Conservation (phyloP, 2,888 invertebrate genomes). For the Acrobeloides nanus region DNA sequence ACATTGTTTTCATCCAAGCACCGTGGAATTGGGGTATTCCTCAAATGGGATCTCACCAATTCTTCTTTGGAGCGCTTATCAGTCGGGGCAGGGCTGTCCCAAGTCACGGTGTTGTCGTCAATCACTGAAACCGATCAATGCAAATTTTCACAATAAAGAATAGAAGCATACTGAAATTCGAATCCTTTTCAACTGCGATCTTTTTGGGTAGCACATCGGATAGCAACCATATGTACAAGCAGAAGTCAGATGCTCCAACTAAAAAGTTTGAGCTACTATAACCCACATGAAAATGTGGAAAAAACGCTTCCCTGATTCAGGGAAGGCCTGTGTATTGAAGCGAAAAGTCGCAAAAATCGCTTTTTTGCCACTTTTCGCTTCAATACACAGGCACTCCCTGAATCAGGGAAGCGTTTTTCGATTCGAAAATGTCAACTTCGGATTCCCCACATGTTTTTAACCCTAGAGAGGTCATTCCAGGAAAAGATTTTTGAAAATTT, state of each 20-base stretch:
- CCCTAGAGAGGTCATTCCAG: too few relatives aligned
- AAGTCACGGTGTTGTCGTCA: conserved; percentile 11
- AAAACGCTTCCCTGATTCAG: too few relatives aligned
- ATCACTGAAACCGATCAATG: conserved; percentile 18
- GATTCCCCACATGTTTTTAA: too few relatives aligned
- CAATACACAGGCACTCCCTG: too few relatives aligned
- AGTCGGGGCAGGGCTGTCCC: conserved; percentile 17
- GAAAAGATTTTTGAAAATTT: too few relatives aligned
- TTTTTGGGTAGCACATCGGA: conserved; percentile 47
- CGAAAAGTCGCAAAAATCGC: too few relatives aligned
- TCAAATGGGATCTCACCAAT: conserved; percentile 12
- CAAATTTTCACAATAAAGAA: conserved; percentile 5
- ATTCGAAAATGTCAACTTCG: too few relatives aligned
- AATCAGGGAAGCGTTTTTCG: too few relatives aligned
- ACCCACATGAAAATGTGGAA: too few relatives aligned
- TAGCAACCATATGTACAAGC: conserved; percentile 52
- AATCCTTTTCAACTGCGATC: conserved; percentile 11
- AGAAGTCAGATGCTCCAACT: conserved; percentile 48
- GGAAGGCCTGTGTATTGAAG: too few relatives aligned
- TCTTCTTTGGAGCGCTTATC: conserved; percentile 6
- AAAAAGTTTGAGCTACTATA: conserved; percentile 5
- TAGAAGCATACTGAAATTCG: conserved; percentile 18
- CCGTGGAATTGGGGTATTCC: conserved; percentile 17
- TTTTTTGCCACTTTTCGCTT: too few relatives aligned
- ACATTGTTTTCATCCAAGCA: conserved; percentile 25